Base-by-base conservation (phyloP, 2,797 vertebrate genomes). In the Hypotaenidia okinawae region DNA sequence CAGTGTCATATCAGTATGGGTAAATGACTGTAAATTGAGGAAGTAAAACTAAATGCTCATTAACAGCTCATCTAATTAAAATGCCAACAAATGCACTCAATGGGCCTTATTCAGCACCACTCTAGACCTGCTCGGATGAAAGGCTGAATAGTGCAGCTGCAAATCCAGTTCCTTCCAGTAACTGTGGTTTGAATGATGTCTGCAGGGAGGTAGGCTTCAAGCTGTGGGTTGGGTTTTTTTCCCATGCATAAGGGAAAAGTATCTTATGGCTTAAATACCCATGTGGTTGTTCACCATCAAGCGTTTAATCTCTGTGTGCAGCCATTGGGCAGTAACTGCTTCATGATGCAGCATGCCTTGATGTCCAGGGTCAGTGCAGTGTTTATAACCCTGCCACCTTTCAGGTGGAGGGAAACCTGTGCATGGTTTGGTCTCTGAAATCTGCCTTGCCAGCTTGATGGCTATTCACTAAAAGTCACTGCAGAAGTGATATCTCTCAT, bases 291-390 rank as follows among this genome's bases (percentile, higher is more conserved):
- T 86, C 55, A 32, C 21, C 22, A 21, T 63, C 58, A 43, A 15
- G 64, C 59, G 49, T 67, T 80, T 33, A 82, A 74, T 57, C 12
- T 3, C 24, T 18, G 15, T 17, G 25, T 67, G 39, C 58, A n/a
- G 43, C 39, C 35, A 24, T 5, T 74, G 49, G 45, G 55, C 62
- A 2, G 0, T 73, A 45, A 7, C 28, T 37, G 30, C 33, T 87
- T 37, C 16, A 8, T 4, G 4, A 27, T 1, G 2, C 1, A 10
- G 25, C n/a, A 1, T 54, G 32, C 22, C 32, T 72, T 7, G 0
- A 7, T 70, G 24, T 72, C 68, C 66, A 35, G 41, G 37, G 58
- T 73, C 21, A 76, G 23, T 8, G 51, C 69, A 27, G 25, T 51
- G 37, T 67, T 80, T 59, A 6, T 43, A 79, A 18, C 58, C 18